Evolutionary conservation across 2,797 vertebrate genomes (phyloP).

Genomic region (Gila robusta): DNA sequence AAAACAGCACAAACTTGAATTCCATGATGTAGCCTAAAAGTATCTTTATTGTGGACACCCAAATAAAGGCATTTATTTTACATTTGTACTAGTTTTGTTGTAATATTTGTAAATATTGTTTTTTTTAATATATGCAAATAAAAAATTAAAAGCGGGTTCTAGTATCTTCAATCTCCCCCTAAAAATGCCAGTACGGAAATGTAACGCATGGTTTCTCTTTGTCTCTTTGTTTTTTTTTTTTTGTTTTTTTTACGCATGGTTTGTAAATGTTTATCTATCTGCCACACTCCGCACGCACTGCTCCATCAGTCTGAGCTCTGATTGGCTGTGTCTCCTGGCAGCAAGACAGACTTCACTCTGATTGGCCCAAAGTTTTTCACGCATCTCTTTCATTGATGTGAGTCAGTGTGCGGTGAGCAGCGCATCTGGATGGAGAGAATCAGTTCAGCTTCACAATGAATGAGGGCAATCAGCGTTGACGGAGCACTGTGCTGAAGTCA

Average conservation of each 20-base stretch:
- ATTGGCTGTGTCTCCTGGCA: conserved; percentile 27
- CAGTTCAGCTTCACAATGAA: background rate
- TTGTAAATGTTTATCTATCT: background rate
- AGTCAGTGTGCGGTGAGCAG: background rate
- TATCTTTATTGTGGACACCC: background rate
- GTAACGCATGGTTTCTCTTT: background rate
- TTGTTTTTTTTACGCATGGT: too few relatives aligned
- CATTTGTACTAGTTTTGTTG: background rate
- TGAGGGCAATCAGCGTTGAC: background rate
- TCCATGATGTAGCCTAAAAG: background rate
- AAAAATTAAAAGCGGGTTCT: too few relatives aligned
- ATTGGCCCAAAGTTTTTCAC: conserved; percentile 33
- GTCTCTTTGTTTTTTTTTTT: too few relatives aligned
- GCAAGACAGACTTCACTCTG: background rate
- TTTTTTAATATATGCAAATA: background rate
- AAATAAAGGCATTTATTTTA: background rate
- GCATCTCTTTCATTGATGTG: conserved; percentile 11
- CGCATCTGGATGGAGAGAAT: background rate
- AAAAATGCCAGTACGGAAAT: background rate
- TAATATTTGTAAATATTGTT: background rate
- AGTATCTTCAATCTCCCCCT: background rate
- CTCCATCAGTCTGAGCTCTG: background rate
- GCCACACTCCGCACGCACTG: background rate
- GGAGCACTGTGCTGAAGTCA: background rate
- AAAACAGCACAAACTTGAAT: background rate